Percentiles rank a stretch among this genome's conserved stretches.
These are phyloP conservation scores for Miichthys miiuy DNA, from an alignment of 2,797 vertebrate genomes.

Conservation along the genomic window DNA sequence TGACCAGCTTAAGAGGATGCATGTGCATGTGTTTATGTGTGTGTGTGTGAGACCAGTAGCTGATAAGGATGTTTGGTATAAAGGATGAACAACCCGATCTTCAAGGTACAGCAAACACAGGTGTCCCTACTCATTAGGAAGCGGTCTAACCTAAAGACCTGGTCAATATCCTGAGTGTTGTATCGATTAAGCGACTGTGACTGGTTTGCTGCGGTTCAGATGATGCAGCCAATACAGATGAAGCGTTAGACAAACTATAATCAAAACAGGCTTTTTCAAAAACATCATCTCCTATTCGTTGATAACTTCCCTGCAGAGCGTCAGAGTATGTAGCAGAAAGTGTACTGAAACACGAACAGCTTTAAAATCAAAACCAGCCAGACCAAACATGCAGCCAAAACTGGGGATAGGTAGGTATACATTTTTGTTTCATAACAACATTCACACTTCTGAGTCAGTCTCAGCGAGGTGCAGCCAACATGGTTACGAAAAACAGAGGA, in stretches of 20 bases:
- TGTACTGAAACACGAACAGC: background rate
- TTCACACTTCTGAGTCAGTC: constrained; percentile 22
- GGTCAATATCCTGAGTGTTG: constrained; percentile 62
- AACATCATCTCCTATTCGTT: constrained; percentile 1
- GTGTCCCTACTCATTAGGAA: constrained; percentile 63
- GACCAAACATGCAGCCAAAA: background rate
- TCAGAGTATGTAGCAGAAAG: background rate
- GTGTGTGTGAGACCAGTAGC: constrained; percentile 35
- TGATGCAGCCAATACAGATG: constrained; percentile 32
- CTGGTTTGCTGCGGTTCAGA: constrained; percentile 44
- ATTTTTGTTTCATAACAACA: constrained; percentile 2
- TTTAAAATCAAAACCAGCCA: constrained; percentile 3
- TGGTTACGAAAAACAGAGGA: background rate
- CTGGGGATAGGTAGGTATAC: background rate
- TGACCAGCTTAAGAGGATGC: constrained; percentile 38
- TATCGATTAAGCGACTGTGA: constrained; percentile 50
- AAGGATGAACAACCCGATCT: constrained; percentile 42
- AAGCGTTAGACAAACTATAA: constrained; percentile 15
- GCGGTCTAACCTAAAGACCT: constrained; percentile 57
- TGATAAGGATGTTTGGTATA: constrained; percentile 67
- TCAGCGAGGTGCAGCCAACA: background rate
- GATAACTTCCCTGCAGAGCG: constrained; percentile 1
- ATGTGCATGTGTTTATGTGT: constrained; percentile 14
- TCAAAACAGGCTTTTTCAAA: constrained; percentile 20
- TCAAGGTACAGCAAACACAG: constrained; percentile 60